A percentile compares a stretch with the other conserved stretches of the same genome.
These are phyloP conservation scores for Gymnobelideus leadbeateri DNA, from an alignment of 2,113 vertebrate genomes.

Conservation along the genomic window DNA sequence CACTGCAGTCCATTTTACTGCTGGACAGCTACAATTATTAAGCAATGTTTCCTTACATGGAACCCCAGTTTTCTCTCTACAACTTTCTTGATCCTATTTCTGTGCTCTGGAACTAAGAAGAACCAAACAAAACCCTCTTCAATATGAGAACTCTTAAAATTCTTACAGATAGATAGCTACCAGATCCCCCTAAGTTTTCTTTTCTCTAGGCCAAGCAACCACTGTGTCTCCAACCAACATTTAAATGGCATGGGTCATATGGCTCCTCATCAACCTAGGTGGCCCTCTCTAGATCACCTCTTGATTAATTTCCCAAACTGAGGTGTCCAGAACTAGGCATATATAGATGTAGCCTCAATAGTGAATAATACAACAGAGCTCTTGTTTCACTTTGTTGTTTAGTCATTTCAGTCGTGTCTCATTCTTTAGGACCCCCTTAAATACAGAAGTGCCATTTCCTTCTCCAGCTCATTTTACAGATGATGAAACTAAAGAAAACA, in stretches of 20 bases:
- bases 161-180: background rate
- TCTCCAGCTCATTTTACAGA: background rate
- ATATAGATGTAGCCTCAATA: background rate
- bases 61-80: background rate
- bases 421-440: background rate
- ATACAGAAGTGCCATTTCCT: background rate
- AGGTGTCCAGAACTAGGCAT: background rate
- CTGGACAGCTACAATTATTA: background rate
- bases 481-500: background rate
- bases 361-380: background rate
- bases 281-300: background rate
- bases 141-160: background rate
- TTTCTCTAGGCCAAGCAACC: background rate
- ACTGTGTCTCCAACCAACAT: background rate
- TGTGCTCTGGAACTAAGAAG: background rate
- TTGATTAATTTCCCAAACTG: background rate
- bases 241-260: background rate
- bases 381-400: background rate
- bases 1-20: background rate
- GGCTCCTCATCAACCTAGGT: background rate
- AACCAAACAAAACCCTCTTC: background rate
- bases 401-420: background rate
- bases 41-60: background rate
- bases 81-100: background rate
- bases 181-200: background rate